These are phyloP conservation scores for Microctonus aethiopoides DNA, from an alignment of 2,888 invertebrate species.

Conservation along the genomic window DNA sequence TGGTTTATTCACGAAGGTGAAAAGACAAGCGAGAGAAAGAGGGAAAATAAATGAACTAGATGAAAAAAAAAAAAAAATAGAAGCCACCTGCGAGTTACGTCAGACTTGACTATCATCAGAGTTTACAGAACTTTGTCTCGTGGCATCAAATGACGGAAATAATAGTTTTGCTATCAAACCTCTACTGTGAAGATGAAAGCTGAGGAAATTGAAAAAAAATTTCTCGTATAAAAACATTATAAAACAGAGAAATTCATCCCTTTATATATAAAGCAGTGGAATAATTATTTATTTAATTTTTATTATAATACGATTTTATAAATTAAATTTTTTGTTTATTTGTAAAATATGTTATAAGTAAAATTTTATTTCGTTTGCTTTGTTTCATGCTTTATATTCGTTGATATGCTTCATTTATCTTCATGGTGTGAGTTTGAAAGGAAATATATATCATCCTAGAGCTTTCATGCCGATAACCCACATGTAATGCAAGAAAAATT, in stretches of 20 bases:
- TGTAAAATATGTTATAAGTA: too few species aligned
- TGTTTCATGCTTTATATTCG: not conserved
- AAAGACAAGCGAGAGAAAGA: not conserved
- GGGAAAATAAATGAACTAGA: not conserved
- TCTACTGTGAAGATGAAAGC: not conserved
- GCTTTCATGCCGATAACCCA: conserved; percentile 28
- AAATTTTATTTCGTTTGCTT: too few species aligned
- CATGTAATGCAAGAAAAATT: conserved; percentile 26
- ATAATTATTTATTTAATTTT: too few species aligned
- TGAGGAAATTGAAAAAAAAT: conserved; percentile 5
- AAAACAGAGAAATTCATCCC: too few species aligned
- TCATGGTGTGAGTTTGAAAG: not conserved
- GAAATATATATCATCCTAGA: not conserved
- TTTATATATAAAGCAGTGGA: too few species aligned
- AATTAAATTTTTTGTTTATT: too few species aligned
- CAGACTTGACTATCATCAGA: not conserved
- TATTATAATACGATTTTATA: too few species aligned
- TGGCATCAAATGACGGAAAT: conserved; percentile 36
- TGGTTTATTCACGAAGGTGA: not conserved
- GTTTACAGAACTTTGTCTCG: conserved; percentile 19
- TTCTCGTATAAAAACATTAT: too few species aligned
- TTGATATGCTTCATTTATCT: not conserved
- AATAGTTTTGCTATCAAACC: conserved; percentile 25
- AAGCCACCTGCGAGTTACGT: conserved; percentile 21
- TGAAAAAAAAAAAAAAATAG: conserved; percentile 6